Evolutionary conservation across 2,888 invertebrate genomes (phyloP), one percentile per base, ranked within the genome.

Genomic region (Pemphredon lugubris): DNA sequence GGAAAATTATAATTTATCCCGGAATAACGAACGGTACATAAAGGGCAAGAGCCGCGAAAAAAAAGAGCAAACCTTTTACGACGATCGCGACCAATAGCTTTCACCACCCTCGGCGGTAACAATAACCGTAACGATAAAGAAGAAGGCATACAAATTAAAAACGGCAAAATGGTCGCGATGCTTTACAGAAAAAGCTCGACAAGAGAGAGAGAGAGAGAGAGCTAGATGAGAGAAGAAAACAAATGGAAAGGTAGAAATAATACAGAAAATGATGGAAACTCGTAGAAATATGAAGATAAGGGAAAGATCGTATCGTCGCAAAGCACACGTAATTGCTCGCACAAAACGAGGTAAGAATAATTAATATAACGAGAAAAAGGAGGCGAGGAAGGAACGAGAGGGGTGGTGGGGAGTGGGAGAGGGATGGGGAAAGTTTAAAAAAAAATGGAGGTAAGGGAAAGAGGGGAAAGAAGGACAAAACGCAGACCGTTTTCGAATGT

Each of bases 311-410:
- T 34, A 14, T 7, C 2, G 30, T 7, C 14, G 26, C 34, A 26
- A n/a, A 20, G n/a, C 18, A 3, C 42, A 16, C n/a, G 32, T 5
- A 34, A 11, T 50, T 61, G 55, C 55, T n/a, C 34, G 9, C 34
- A 45, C 44, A 50, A 61, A 61, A 50, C 54, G 47, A 63, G 59
- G 21, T 37, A 18, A 54, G 51, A 70, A 55, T 55, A 60, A 57
- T 59, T 48, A 47, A 68, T 47, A 61, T 55, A 55, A 34, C 21
- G 32, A 13, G 42, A n/a, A 13, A 9, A 5, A 7, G 39, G 26
- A 30, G 5, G 26, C 20, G 53, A 32, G 54, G 45, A 45, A 16
- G 16, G 18, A 34, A 21, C 21, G 44, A 11, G 44, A 11, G 4
- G 11, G 40, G 34, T 5, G 5, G 47, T 14, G 47, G 47, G 47